phyloP scores from a whole-genome alignment of 2,888 invertebrate species.

The Dioctria linearis region DNA sequence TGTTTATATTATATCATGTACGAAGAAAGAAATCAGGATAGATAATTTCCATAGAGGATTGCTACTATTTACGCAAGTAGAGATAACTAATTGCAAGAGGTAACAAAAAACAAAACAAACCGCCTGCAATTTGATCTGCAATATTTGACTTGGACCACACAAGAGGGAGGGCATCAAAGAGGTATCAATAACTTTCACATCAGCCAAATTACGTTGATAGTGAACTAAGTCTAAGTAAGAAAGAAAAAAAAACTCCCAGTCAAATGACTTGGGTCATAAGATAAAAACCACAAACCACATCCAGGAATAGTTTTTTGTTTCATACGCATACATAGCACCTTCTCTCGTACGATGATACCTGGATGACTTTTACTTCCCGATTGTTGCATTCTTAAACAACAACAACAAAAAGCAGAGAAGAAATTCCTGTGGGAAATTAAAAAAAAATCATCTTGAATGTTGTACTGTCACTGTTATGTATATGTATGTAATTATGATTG shows the following conservation, averaged over 20 bases:
- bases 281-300: constrained; percentile 29
- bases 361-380: constrained; percentile 9
- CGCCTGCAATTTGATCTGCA: background rate
- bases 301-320: constrained; percentile 23
- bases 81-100: constrained; percentile 1
- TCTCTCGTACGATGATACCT: constrained; percentile 3
- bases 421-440: constrained; percentile 33
- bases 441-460: background rate
- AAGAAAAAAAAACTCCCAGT: background rate
- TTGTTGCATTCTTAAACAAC: background rate
- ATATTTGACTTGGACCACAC: constrained; percentile 24
- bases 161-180: background rate
- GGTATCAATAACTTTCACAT: constrained; percentile 23
- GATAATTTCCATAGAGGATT: constrained; percentile 8
- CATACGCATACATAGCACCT: background rate
- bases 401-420: background rate
- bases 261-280: background rate
- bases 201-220: background rate
- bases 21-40: background rate
- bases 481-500: background rate
- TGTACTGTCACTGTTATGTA: background rate
- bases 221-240: no score
- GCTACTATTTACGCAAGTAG: background rate
- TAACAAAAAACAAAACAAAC: background rate
- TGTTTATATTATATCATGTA: background rate